Evolutionary conservation across 2,888 invertebrate genomes (phyloP), one percentile per base, ranked within the genome.

Genomic region (Rhaphigaster nebulosa): DNA sequence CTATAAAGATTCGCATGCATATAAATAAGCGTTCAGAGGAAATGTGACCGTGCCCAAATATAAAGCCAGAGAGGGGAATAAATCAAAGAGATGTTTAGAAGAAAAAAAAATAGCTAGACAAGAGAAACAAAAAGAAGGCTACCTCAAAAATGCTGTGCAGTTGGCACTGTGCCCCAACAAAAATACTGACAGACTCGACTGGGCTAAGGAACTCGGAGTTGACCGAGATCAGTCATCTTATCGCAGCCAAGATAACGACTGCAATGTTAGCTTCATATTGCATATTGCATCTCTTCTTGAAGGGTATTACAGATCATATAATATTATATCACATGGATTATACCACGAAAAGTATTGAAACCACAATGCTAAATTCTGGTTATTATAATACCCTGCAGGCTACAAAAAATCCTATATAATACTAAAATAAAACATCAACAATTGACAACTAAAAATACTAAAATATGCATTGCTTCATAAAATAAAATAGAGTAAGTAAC

Each of bases 191-290:
- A 45, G 84, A 15, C 45, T 15, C 26, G 84, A n/a, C 84, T 84
- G 84, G 84, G 84, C 41, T 84, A 84, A 84, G n/a, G 45, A 84
- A 50, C 84, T 12, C 34, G 23, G 26, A n/a, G 88, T 88, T 88
- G 88, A 60, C 60, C 88, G 41, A 88, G 88, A 60, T 88, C 60
- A 88, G 88, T 13, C 84, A 4, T 84, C 84, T 84, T 84, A 84
- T 84, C 84, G 41, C 45, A 15, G 0, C 2, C n/a, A 6, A 34
- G 84, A 84, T 84, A 84, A 84, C 45, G n/a, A n/a, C 0, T n/a
- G 84, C 84, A 80, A 45, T 84, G 18, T 45, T n/a, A n/a, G n/a
- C 23, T 10, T 65, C 80, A 41, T 45, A 12, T 45, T 41, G 65
- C 65, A 65, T n/a, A 65, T 23, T 84, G 45, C 45, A 76, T 76